Evolutionary conservation across 2,113 vertebrate genomes (phyloP), one percentile per base, ranked within the genome.

Genomic region (Brachypteracias leptosomus): DNA sequence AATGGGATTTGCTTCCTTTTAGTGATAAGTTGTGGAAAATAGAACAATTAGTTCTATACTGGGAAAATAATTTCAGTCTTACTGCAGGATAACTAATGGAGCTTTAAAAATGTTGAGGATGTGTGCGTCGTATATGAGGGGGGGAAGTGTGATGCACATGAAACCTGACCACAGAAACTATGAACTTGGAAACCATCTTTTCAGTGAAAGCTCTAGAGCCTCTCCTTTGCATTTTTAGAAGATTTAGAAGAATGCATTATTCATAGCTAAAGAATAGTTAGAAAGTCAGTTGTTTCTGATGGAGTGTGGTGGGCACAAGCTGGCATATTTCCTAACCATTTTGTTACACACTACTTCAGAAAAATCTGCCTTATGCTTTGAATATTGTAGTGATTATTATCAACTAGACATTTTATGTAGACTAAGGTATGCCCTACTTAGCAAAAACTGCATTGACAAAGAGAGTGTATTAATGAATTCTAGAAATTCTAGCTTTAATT

Each of bases 201-300:
- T 80, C 19, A 61, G 54, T 68, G 72, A 67, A 88, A 90, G 8
- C 26, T 94, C 12, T 76, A 58, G 77, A 89, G 19, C 24, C 19
- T 95, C 31, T 89, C 38, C 35, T 95, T 88, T 93, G 82, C 85
- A 85, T 89, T 96, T 95, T 91, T 78, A 96, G 28, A 88, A 31
- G 75, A 67, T 90, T 96, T 90, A 74, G 35, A 88, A 65, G 42
- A 85, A 91, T 92, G 20, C 21, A 72, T 96, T 95, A 90, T 88
- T 96, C 61, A 90, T 87, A 67, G 47, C 0, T 0, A 92, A 84
- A 84, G 11, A 89, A 33, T 14, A 93, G 58, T 61, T 80, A 57
- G n/a, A 54, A 90, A 78, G 79, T 61, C 68, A 57, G 24, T 88
- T 96, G 75, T 90, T 94, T 88, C 63, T 90, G 59, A n/a, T 70